Evolutionary conservation across 2,888 invertebrate species (phyloP).

Genomic region (Opisthograptis luteolata): DNA sequence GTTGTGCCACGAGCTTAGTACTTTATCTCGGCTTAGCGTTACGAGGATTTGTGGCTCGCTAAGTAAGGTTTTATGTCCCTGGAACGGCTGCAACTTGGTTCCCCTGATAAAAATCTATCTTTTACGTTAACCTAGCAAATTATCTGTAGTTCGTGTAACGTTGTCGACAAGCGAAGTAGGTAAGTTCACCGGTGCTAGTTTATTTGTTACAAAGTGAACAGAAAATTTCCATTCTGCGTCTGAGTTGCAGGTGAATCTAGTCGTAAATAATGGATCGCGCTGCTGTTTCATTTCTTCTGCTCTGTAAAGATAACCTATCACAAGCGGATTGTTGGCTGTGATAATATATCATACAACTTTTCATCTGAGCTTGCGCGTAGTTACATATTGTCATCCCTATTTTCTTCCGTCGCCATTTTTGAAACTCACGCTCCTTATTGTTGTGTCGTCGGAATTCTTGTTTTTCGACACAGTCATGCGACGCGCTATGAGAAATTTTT

Average conservation of each 20-base stretch:
- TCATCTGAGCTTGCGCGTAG: slow-evolving; percentile 29
- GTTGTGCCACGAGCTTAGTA: slow-evolving; percentile 77
- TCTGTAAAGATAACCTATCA: slow-evolving; percentile 56
- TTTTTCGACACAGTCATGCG: slow-evolving; percentile 38
- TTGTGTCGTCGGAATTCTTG: slow-evolving; percentile 34
- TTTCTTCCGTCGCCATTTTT: slow-evolving; percentile 28
- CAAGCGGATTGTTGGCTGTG: slow-evolving; percentile 52
- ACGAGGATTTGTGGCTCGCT: slow-evolving; percentile 83
- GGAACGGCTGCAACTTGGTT: slow-evolving; percentile 74
- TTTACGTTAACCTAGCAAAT: slow-evolving; percentile 48
- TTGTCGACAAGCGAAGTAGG: slow-evolving; percentile 19
- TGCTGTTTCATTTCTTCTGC: slow-evolving; percentile 70
- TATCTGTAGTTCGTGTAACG: slow-evolving; percentile 33
- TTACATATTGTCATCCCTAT: slow-evolving; percentile 29
- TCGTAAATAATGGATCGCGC: slow-evolving; percentile 77
- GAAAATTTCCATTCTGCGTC: slow-evolving; percentile 28
- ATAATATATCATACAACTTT: slow-evolving; percentile 52
- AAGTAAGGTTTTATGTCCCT: slow-evolving; percentile 82
- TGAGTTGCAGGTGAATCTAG: slow-evolving; percentile 60
- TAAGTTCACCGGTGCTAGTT: slow-evolving; percentile 16
- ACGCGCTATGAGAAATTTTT: slow-evolving; percentile 35
- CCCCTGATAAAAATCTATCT: slow-evolving; percentile 74
- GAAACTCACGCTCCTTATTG: slow-evolving; percentile 39
- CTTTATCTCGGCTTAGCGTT: slow-evolving; percentile 83
- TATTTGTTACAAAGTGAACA: slow-evolving; percentile 36